Base-by-base conservation (phyloP, 2,113 vertebrate genomes). In the Anser cygnoides region DNA sequence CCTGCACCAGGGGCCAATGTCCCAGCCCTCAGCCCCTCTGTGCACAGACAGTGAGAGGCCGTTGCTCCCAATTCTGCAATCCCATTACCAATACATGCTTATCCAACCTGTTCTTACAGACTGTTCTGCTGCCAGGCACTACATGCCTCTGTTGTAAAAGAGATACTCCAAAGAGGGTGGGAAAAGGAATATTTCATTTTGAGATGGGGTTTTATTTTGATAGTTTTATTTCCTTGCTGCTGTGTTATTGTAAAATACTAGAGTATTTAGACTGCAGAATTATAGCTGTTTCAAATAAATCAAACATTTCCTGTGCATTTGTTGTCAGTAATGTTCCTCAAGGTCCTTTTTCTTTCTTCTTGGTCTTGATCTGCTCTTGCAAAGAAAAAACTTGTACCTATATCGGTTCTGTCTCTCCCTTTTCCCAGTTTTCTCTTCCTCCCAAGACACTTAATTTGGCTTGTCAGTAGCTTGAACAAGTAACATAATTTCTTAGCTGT, bases 201-300 rank as follows among this genome's bases (percentile, higher is more conserved):
- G 37, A 91, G 61, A 57, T 37, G 28, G 29, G 62, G 31, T 37
- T 78, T 70, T 73, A 13, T 43, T 79, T 71, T 23, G 59, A 21
- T 52, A 35, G 19, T 41, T 84, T 82, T 50, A 63, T 79, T 83
- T 79, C 63, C 21, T 87, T 65, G 33, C 8, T 75, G 31, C 44
- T 62, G 28, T n/a, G 17, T 41, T 55, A 33, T 4, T 92, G 63
- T 82, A 70, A 86, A 88, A 76, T 68, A n/a, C 9, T 57, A 17
- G 46, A 87, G 65, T 55, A 58, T 73, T 88, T 70, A 73, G 44
- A 62, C 11, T 57, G 71, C 62, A 86, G 62, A 76, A 54, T 22
- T 70, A 50, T 26, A 76, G 15, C 13, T 73, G 26, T 66, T 93
- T 92, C 33, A 76, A 88, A 85, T 73, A 90, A 92, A 96, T 52